A percentile compares a stretch with the other conserved stretches of the same genome.
phyloP scores from a whole-genome alignment of 2,797 vertebrate genomes.

The Centroberyx gerrardi region DNA sequence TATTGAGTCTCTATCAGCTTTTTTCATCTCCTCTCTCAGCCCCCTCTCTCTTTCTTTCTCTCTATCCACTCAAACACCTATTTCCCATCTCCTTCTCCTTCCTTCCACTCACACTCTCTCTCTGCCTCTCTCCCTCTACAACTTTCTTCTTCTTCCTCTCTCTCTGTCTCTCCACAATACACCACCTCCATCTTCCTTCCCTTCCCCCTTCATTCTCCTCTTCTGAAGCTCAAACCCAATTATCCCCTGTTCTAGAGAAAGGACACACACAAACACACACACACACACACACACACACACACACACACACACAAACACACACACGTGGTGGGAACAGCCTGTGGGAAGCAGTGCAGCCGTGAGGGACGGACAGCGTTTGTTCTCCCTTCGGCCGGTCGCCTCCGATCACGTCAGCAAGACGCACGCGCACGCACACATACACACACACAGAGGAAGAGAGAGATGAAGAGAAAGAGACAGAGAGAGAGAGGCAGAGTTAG shows the following conservation, averaged over 20 bases:
- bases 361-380: conserved; percentile 74
- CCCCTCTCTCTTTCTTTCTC: neutral
- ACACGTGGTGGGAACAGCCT: conserved; percentile 68
- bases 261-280: conserved; percentile 35
- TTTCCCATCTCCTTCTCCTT: conserved; percentile 33
- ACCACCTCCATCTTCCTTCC: conserved; percentile 39
- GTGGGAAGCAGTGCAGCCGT: conserved; percentile 76
- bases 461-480: conserved; percentile 2
- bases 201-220: conserved; percentile 63
- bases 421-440: conserved; percentile 25
- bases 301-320: conserved; percentile 42
- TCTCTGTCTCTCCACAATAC: conserved; percentile 46
- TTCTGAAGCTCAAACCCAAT: conserved; percentile 79
- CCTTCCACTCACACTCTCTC: conserved; percentile 11
- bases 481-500: neutral
- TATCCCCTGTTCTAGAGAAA: conserved; percentile 70
- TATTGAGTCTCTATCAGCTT: conserved; percentile 5
- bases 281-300: conserved; percentile 30
- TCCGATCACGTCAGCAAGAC: conserved; percentile 75
- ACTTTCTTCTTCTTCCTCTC: neutral
- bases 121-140: conserved; percentile 1
- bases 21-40: conserved; percentile 22
- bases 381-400: conserved; percentile 76
- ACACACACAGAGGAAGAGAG: conserved; percentile 13
- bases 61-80: conserved; percentile 12